Base-by-base conservation (phyloP, 2,113 vertebrate genomes). In the Marmota flaviventris region DNA sequence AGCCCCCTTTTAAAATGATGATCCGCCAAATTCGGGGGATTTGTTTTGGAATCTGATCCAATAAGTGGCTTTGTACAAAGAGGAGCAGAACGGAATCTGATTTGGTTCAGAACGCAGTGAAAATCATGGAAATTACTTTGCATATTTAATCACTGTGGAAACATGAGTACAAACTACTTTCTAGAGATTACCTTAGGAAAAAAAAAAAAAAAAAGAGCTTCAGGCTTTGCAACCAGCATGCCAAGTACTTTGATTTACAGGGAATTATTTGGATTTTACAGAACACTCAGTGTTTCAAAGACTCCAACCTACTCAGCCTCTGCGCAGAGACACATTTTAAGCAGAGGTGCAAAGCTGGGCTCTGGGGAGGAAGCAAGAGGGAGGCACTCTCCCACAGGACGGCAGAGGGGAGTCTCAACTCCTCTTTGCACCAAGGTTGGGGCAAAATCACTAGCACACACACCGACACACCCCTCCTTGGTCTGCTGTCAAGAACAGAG, bases 1-100 rank as follows among this genome's bases (percentile, higher is more conserved):
- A 99, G 99, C 99, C 99, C 99, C 99, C 98, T 99, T 99, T 99
- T 99, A 99, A 99, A 99, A 99, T 99, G 99, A 99, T 99, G 99
- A 99, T 99, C 99, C 98, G 94, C 98, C 98, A 99, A 99, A 99
- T 99, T 99, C 98, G 94, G 98, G 98, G 99, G 99, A 99, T 99
- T 99, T 99, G 99, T 99, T 99, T 99, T 99, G 99, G 99, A 99
- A 99, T 99, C 99, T 99, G 99, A 99, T 99, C 98, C 99, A 98
- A 99, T 99, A 99, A 99, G 99, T 99, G 99, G 98, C 98, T 99
- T 98, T 98, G 97, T 98, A 99, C 98, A 99, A 99, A 98, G 98
- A 98, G 97, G 98, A 98, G 98, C 98, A 98, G 98, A 98, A 98
- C 98, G n/a, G 98, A 98, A 98, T 99, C 98, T 98, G 99, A 99